Percentiles rank a stretch among this genome's conserved stretches.
Conservation (phyloP, 2,113 vertebrate genomes). For the Procavia capensis region DNA sequence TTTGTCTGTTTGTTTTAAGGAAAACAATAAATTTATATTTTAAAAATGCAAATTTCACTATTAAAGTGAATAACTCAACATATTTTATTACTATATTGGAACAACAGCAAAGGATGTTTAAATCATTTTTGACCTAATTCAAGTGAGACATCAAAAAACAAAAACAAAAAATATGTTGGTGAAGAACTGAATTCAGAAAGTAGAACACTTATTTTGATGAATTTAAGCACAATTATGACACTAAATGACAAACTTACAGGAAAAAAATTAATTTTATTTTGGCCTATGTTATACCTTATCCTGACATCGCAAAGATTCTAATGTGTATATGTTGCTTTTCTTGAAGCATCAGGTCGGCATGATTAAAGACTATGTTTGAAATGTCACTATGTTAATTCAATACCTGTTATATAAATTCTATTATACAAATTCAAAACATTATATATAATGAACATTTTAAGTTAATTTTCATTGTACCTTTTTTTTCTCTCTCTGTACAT, state of each 20-base stretch:
- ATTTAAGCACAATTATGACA: conserved; percentile 45
- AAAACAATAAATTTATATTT: conserved; percentile 42
- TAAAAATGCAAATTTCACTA: not conserved
- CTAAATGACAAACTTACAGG: conserved; percentile 53
- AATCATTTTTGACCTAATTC: conserved; percentile 24
- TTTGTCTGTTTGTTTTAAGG: not conserved
- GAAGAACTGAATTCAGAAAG: conserved; percentile 24
- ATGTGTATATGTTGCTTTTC: conserved; percentile 8
- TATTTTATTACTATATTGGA: not conserved
- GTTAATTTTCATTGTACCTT: not conserved
- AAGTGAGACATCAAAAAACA: not conserved
- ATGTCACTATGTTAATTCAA: too few species aligned
- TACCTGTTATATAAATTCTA: not conserved
- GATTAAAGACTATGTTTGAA: conserved; percentile 56
- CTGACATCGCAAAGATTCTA: conserved; percentile 40
- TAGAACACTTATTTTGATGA: conserved; percentile 23
- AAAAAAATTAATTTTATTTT: conserved; percentile 41
- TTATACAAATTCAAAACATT: not conserved
- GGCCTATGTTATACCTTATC: not conserved
- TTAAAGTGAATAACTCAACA: not conserved
- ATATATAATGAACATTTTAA: conserved; percentile 16
- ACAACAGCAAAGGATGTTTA: conserved; percentile 37
- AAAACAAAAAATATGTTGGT: not conserved
- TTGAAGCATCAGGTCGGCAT: not conserved
- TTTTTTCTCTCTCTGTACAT: not conserved